These are phyloP conservation scores for Meiosimyza decipiens DNA, from an alignment of 2,888 invertebrate species.

Conservation along the genomic window DNA sequence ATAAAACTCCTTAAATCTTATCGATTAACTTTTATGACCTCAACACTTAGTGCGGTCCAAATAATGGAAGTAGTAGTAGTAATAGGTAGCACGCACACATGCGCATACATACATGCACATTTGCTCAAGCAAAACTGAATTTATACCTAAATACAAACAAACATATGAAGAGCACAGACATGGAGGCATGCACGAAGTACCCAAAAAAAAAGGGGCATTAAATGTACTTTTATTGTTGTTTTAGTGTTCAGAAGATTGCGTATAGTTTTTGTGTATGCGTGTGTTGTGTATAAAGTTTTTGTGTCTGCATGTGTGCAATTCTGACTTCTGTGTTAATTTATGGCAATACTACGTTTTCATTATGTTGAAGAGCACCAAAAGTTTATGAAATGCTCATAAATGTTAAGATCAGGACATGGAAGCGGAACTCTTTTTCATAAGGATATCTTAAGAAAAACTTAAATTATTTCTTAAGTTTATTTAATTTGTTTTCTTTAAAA, in stretches of 20 bases:
- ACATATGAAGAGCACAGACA: neutral
- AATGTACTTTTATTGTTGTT: constrained; percentile 24
- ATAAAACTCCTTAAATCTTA: constrained; percentile 23
- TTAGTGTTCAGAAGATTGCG: neutral
- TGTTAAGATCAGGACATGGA: neutral
- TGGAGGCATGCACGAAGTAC: neutral
- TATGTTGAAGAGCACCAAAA: constrained; percentile 24
- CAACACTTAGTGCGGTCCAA: constrained; percentile 9
- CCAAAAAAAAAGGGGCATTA: constrained; percentile 20
- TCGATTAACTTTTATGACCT: constrained; percentile 31
- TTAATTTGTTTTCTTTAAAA: too few species aligned
- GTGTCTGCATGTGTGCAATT: constrained; percentile 10
- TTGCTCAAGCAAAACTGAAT: neutral
- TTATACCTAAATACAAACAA: neutral
- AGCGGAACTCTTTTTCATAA: too few species aligned
- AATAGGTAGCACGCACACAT: neutral
- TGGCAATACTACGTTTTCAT: constrained; percentile 27
- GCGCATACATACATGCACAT: neutral
- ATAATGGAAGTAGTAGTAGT: neutral
- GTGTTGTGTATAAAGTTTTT: neutral
- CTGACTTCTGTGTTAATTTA: constrained; percentile 26
- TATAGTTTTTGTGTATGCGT: neutral
- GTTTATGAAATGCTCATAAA: constrained; percentile 21
- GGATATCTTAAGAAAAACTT: too few species aligned
- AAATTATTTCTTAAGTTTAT: too few species aligned